Base-by-base conservation (phyloP, 2,888 invertebrate species). In the Apodemia mormo region DNA sequence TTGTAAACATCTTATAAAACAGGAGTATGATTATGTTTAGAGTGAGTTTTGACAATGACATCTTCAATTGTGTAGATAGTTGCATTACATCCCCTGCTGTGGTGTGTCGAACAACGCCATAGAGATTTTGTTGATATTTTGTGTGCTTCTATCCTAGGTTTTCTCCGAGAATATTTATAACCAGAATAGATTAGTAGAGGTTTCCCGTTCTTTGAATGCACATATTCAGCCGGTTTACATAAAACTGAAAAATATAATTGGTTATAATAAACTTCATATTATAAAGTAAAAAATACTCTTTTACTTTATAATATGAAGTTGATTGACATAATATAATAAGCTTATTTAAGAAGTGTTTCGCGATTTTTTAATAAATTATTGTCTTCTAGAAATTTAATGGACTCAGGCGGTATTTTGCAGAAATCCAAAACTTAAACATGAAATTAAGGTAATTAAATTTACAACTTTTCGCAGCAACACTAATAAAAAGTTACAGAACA, bases 1-100 rank as follows among this genome's bases (percentile, higher is more conserved):
- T 6, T 10, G 2, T 10, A 3, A 3, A 45, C 6, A 2, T 14
- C 4, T 1, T 49, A n/a, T 14, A 54, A 14, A 30, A 67, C 52
- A 12, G 66, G 61, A 29, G 49, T 40, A 54, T 73, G 80, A 40
- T 72, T 78, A 64, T 82, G 82, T 4, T 66, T 8, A 33, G 77
- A 75, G 2, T 76, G 74, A 12, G 65, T 54, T 43, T 66, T 71
- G 10, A 82, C 68, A 8, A 82, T 74, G 5, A 73, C 66, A 52
- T 82, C 75, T 0, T 74, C 70, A 6, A 73, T 65, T 0, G 84
- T 85, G 65, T 76, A 71, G 8, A 86, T 71, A 8, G 76, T 72
- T 1, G 84, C 85, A 1, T 77, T 80, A 68, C 87, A 87, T 3
- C 82, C 82, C 33, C 68, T 75, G 22, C 68, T 66, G 54, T 68